phyloP scores from a whole-genome alignment of 1,140 invertebrate species.

The Atopsyche davidsoni region DNA sequence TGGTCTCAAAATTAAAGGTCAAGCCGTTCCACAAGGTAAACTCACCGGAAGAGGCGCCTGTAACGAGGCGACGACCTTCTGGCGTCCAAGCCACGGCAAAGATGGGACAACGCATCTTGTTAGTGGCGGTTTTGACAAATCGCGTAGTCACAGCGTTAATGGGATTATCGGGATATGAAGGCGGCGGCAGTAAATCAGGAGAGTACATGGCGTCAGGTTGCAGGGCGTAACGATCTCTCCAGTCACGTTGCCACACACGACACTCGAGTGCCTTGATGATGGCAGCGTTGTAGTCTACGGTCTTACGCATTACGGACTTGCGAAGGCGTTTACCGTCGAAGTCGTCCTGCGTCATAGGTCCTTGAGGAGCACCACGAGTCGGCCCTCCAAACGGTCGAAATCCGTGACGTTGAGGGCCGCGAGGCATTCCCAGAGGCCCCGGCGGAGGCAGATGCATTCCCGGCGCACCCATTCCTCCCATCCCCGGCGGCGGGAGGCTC shows the following conservation, averaged over 20 bases:
- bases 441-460: no score
- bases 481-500: slow-evolving; percentile 42
- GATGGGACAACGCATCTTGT: slow-evolving; percentile 99
- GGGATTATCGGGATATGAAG: slow-evolving; percentile 86
- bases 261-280: slow-evolving; percentile 87
- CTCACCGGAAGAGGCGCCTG: slow-evolving; percentile 97
- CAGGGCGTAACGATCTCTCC: slow-evolving; percentile 74
- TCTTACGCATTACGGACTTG: slow-evolving; percentile 96
- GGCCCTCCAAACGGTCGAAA: slow-evolving; percentile 52
- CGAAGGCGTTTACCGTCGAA: slow-evolving; percentile 93
- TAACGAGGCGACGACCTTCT: slow-evolving; percentile 93
- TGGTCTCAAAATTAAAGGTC: slow-evolving; percentile 99
- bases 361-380: slow-evolving; percentile 49
- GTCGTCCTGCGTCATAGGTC: slow-evolving; percentile 71
- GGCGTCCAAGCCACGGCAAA: slow-evolving; percentile 99
- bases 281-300: slow-evolving; percentile 97
- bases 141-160: slow-evolving; percentile 94
- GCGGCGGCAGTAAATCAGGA: slow-evolving; percentile 81
- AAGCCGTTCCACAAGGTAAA: slow-evolving; percentile 99
- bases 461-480: slow-evolving; percentile 32
- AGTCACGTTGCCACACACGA: slow-evolving; percentile 90
- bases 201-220: slow-evolving; percentile 90
- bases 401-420: slow-evolving; percentile 43
- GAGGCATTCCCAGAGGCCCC: slow-evolving; percentile 34
- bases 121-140: slow-evolving; percentile 97